A percentile compares a stretch with the other conserved stretches of the same genome.
phyloP scores from a whole-genome alignment of 2,888 invertebrate species.

The Caenorhabditis sp. region DNA sequence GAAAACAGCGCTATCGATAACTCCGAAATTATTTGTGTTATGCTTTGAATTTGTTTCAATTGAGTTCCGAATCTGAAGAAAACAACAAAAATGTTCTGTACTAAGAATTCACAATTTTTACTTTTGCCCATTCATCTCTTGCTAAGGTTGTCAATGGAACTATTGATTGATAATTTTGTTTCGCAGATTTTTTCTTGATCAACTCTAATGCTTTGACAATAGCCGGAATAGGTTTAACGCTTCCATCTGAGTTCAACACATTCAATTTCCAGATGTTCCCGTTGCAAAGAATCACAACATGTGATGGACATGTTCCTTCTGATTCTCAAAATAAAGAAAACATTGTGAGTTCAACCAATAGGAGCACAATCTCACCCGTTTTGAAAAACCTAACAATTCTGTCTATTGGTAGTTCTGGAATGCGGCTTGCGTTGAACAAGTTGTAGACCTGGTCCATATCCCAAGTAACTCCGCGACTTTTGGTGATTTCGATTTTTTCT shows the following conservation, averaged over 20 bases:
- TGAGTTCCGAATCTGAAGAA: constrained; percentile 28
- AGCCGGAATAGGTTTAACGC: not conserved
- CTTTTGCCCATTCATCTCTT: constrained; percentile 39
- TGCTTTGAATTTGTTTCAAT: constrained; percentile 8
- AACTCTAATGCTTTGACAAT: constrained; percentile 4
- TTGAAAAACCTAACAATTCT: constrained; percentile 50
- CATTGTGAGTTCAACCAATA: not conserved
- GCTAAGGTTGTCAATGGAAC: constrained; percentile 29
- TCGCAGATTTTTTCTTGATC: constrained; percentile 12
- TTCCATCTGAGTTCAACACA: constrained; percentile 15
- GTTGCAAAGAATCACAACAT: constrained; percentile 74
- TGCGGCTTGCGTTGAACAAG: constrained; percentile 75
- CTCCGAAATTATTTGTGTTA: constrained; percentile 15
- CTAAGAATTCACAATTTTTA: no score
- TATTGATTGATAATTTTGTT: constrained; percentile 16
- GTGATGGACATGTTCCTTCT: constrained; percentile 72
- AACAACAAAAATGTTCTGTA: no score
- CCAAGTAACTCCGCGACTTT: constrained; percentile 69
- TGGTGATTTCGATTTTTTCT: constrained; percentile 47
- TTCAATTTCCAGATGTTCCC: constrained; percentile 74
- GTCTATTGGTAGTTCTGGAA: constrained; percentile 48
- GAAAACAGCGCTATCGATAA: constrained; percentile 26
- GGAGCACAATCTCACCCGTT: constrained; percentile 29
- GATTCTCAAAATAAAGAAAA: constrained; percentile 25
- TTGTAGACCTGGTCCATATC: constrained; percentile 75